Base-by-base conservation (phyloP, 2,113 vertebrate genomes). In the Eptesicus fuscus region DNA sequence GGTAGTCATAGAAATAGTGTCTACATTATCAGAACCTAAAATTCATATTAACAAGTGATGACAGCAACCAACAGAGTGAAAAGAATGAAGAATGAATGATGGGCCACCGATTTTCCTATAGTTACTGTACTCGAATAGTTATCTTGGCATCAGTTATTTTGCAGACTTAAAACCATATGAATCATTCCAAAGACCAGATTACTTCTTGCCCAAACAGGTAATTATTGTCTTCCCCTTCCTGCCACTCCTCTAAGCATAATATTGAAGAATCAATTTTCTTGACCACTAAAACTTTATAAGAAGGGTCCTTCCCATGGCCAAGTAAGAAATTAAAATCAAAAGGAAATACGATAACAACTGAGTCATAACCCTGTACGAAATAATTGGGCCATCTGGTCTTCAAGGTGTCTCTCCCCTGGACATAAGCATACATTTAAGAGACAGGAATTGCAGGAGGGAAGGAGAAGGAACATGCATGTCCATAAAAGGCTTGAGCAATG, bases 111-210 rank as follows among this genome's bases (percentile, higher is more conserved):
- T 74, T 93, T 73, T 86, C 22, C 65, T 83, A 18, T n/a, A 82
- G 84, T 91, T 70, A 80, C 40, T 91, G 16, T 76, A 61, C 40
- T 79, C 16, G 70, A 87, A 79, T 56, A 83, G 56, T 86, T 93
- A 89, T 61, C 13, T 92, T 91, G 84, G 84, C 53, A 44, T 92
- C 42, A 10, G 83, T 85, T 91, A 95, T 76, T 90, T 76, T 74
- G 63, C 70, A 96, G 80, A 53, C 88, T 94, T 90, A 82, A 93
- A 96, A 95, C 80, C 61, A 77, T 47, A 70, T 90, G 91, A 95
- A 44, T 96, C 88, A 93, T 92, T 80, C n/a, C 84, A 84, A 73
- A 84, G 79, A 32, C 88, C 51, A 71, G n/a, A 32, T 88, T 88
- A 86, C 83, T 93, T 83, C 42, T 92, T 94, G 83, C 49, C 44